phyloP scores from a whole-genome alignment of 2,888 invertebrate genomes.

The Caenorhabditis doughertyi region DNA sequence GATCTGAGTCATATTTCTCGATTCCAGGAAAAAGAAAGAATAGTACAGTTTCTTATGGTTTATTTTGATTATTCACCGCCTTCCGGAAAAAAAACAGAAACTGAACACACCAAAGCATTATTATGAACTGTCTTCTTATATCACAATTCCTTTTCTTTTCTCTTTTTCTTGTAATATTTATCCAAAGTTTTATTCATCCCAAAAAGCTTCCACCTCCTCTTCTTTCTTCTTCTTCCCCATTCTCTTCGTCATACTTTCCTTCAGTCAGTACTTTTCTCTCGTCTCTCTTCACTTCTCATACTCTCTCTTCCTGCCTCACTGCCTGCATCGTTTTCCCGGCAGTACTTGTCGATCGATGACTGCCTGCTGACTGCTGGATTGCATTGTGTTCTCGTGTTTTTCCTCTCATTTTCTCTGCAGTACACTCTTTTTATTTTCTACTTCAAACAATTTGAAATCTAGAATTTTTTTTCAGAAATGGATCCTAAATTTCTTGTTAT shows the following conservation, averaged over 20 bases:
- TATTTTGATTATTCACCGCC: constrained; percentile 44
- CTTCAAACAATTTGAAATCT: neutral
- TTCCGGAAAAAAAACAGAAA: neutral
- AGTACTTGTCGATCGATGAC: constrained; percentile 54
- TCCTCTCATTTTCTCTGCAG: constrained; percentile 39
- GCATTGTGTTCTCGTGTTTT: constrained; percentile 1
- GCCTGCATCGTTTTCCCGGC: constrained; percentile 43
- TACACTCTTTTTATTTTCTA: constrained; percentile 13
- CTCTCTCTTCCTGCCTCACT: constrained; percentile 12
- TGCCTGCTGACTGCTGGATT: constrained; percentile 41
- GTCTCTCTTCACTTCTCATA: constrained; percentile 1
- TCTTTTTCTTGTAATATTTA: neutral
- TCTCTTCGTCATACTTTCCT: constrained; percentile 8
- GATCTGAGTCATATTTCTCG: constrained; percentile 21
- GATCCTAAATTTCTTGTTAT: constrained; percentile 67
- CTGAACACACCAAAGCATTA: neutral
- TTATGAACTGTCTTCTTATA: neutral
- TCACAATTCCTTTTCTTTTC: neutral
- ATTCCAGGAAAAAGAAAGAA: neutral
- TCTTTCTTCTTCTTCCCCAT: too few species aligned
- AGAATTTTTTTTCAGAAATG: too few species aligned
- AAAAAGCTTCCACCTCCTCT: neutral
- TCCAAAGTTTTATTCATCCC: neutral
- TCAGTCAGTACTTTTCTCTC: constrained; percentile 41
- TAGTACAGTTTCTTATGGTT: constrained; percentile 6